Conservation (phyloP, 2,113 vertebrate species). For the Sciurus niger region DNA sequence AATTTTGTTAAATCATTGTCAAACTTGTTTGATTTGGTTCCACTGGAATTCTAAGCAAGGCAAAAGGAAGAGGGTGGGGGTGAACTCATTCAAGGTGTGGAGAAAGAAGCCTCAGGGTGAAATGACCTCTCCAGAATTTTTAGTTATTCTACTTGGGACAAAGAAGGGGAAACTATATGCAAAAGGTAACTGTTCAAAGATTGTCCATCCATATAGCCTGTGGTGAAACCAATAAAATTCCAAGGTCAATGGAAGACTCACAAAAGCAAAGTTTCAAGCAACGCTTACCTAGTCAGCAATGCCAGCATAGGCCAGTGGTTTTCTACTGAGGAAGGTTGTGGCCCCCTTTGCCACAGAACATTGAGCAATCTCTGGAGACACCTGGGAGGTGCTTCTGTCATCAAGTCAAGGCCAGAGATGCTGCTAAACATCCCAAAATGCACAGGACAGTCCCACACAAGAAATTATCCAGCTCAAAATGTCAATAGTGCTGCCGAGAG, state of each 20-base stretch:
- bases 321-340: neutral
- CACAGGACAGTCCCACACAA: neutral
- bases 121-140: neutral
- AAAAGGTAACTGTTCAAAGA: neutral
- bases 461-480: too few species aligned
- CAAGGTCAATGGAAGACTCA: neutral
- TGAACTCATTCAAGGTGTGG: neutral
- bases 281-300: too few species aligned
- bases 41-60: neutral
- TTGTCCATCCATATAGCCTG: neutral
- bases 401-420: too few species aligned
- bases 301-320: neutral
- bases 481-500: neutral
- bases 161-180: neutral
- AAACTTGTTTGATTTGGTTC: slow-evolving; percentile 59
- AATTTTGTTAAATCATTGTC: slow-evolving; percentile 82
- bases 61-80: neutral
- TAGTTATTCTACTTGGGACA: neutral
- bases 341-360: too few species aligned
- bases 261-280: neutral
- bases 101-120: neutral
- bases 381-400: neutral
- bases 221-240: neutral
- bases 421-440: neutral
- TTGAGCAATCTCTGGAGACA: slow-evolving; percentile 1